Percentiles rank a stretch among this genome's conserved stretches.
These are phyloP conservation scores for Acromyrmex heyeri DNA, from an alignment of 1,140 invertebrate species.

Conservation along the genomic window DNA sequence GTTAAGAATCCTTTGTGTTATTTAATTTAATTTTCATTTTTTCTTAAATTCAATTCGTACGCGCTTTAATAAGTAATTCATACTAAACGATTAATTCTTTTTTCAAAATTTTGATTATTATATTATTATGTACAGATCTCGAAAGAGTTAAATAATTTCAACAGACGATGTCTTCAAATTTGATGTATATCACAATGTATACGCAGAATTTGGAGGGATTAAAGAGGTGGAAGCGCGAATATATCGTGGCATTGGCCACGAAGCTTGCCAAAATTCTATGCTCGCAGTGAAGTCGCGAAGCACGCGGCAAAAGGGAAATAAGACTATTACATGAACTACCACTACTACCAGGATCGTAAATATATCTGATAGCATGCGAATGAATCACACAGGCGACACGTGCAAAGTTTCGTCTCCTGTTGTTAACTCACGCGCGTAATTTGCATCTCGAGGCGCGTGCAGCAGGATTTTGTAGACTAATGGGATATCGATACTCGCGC, in stretches of 20 bases:
- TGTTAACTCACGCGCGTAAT: constrained; percentile 22
- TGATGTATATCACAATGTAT: too few relatives aligned
- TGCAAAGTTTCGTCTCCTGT: constrained; percentile 34
- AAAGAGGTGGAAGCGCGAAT: constrained; percentile 22
- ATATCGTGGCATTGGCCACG: constrained; percentile 15
- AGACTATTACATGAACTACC: constrained; percentile 13
- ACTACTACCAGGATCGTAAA: constrained; percentile 53
- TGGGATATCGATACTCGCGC: constrained; percentile 23
- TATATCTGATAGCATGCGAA: constrained; percentile 57
- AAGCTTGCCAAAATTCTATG: constrained; percentile 38
- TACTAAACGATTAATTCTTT: too few relatives aligned
- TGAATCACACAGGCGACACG: constrained; percentile 66
- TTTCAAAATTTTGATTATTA: too few relatives aligned
- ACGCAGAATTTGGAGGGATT: too few relatives aligned
- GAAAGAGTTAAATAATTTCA: too few relatives aligned
- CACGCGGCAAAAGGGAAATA: constrained; percentile 60
- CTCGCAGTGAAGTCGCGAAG: constrained; percentile 31
- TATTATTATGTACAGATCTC: too few relatives aligned
- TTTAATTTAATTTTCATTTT: too few relatives aligned
- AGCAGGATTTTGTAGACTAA: neutral
- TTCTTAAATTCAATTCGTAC: too few relatives aligned
- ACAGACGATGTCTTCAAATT: too few relatives aligned
- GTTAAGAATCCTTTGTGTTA: too few relatives aligned
- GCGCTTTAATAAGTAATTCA: too few relatives aligned
- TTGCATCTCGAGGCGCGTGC: constrained; percentile 24